Evolutionary conservation across 1,140 invertebrate species (phyloP), one percentile per base, ranked within the genome.

Genomic region (Diabrotica undecimpunctata): DNA sequence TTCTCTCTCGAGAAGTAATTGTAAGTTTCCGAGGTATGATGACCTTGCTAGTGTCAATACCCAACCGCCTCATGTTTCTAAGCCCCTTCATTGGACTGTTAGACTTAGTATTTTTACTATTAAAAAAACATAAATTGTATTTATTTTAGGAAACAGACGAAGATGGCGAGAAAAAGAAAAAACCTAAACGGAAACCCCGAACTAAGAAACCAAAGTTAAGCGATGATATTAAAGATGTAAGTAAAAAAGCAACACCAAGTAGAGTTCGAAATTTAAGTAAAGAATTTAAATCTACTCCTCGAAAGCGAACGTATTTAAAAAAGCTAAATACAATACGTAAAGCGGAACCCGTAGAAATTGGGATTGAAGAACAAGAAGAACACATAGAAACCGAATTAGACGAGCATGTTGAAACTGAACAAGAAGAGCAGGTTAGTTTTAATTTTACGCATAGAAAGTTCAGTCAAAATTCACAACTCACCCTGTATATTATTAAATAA

Each of bases 91-190:
- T 25, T 25, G 25, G 25, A 25, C 25, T 2, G 25, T 25, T 25
- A 25, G 25, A 25, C 25, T 25, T 25, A 4, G 25, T 25, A 4
- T 25, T 25, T 25, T 25, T 25, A 25, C 1, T 25, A 25, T 25
- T 25, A 1, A 37, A n/a, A 25, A 54, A 12, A 54, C 60, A 54
- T 38, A n/a, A 35, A 10, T 53, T 53, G 11, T 9, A 41, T 9
- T 67, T 65, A 11, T 11, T n/a, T 66, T 64, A 74, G 60, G 75
- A 76, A 51, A 75, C 67, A 39, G 76, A 75, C 46, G 73, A 75
- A 64, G 76, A 77, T 37, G 66, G 60, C 12, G 69, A 73, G 35
- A 60, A 60, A 58, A 69, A 67, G 41, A 70, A 67, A 52, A 74
- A 70, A 60, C 50, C 61, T 52, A 64, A 61, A 62, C 54, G 59